These are phyloP conservation scores for Armadillidium nasatum DNA, from an alignment of 1,140 invertebrate genomes.

Conservation along the genomic window DNA sequence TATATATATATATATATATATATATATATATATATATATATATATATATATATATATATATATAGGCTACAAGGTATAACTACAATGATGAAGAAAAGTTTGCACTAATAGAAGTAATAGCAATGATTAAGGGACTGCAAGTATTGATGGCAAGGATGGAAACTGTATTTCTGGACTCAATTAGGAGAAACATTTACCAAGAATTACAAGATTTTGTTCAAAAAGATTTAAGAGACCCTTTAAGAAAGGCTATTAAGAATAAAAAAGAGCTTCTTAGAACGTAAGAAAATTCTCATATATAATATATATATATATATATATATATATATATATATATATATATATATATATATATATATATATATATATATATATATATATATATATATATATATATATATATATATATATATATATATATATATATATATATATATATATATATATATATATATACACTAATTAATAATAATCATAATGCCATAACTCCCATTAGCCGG, in stretches of 20 bases:
- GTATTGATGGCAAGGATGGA: conserved; percentile 96
- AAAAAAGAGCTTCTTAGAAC: conserved; percentile 89
- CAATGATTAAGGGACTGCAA: conserved; percentile 99
- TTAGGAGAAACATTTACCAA: conserved; percentile 88
- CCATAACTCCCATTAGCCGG: too few relatives aligned
- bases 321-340: background rate
- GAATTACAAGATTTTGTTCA: conserved; percentile 98
- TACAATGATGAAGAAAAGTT: conserved; percentile 97
- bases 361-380: background rate
- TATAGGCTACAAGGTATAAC: conserved; percentile 89
- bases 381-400: background rate
- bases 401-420: too few relatives aligned
- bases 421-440: too few relatives aligned
- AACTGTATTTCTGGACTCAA: conserved; percentile 94
- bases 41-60: too few relatives aligned
- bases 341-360: conserved; percentile 11
- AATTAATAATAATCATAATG: too few relatives aligned
- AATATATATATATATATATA: background rate
- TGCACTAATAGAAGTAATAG: conserved; percentile 95
- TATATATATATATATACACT: too few relatives aligned
- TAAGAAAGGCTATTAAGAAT: conserved; percentile 95
- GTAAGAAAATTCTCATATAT: conserved; percentile 22
- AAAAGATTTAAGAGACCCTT: conserved; percentile 77
- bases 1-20: too few relatives aligned
- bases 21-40: too few relatives aligned